Evolutionary conservation across 2,888 invertebrate species (phyloP), one percentile per base, ranked within the genome.

Genomic region (Clivina fossor): DNA sequence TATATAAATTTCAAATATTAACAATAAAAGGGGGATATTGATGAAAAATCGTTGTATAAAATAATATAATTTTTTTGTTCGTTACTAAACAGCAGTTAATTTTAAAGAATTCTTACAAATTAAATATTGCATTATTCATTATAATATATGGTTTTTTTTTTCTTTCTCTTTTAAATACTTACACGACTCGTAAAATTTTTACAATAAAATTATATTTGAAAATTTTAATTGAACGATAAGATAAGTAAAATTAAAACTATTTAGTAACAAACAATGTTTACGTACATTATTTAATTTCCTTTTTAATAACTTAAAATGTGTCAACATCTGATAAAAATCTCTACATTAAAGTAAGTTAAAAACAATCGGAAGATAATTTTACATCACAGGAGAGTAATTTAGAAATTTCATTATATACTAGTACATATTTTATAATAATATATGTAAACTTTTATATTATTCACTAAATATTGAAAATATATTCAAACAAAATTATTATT

Each of bases 331-430:
- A 49, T 50, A 50, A 37, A 40, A 16, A 30, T 50, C 30, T 50
- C 28, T 50, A 41, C 32, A 38, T 49, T 19, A 50, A 50, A 50
- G 20, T 26, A 49, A 38, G 19, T 40, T n/a, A n/a, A 13, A 50
- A 50, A 40, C 30, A 50, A 41, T 50, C 40, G 50, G 50, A 50
- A 50, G 50, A 41, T 44, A 30, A 47, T 47, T 15, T 38, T 50
- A 50, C 50, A 50, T 50, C 50, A 50, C 50, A 50, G 50, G 41
- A 50, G 22, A 50, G 50, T 50, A 50, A 50, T 50, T 38, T 50
- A 50, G 50, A 50, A 38, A 9, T n/a, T 33, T 33, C 50, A 32
- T 50, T 50, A 33, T 16, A 16, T 18, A 41, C 50, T 41, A 50
- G 28, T 50, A 50, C 50, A 50, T 50, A 50, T 50, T 50, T 50